Evolutionary conservation across 2,888 invertebrate genomes (phyloP).

Genomic region (Tridacna gigas): DNA sequence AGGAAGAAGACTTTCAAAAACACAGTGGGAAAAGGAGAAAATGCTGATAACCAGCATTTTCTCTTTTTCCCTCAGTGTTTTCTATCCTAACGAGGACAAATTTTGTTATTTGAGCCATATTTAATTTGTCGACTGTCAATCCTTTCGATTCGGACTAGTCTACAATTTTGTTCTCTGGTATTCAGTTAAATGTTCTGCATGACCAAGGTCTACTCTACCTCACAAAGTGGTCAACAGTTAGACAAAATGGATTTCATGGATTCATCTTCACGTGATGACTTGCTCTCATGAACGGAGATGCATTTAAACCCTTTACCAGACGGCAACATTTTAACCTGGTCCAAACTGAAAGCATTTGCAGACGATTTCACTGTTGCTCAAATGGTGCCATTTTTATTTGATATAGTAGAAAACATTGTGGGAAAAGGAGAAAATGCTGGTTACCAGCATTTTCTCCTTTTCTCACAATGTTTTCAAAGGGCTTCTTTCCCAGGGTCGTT

Average conservation of each 20-base stretch:
- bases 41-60: neutral
- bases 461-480: neutral
- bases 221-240: too few species aligned
- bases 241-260: neutral
- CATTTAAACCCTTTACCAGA: too few species aligned
- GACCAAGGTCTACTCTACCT: too few species aligned
- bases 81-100: too few species aligned
- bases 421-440: slow-evolving; percentile 2
- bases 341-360: too few species aligned
- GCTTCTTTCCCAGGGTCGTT: neutral
- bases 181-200: too few species aligned
- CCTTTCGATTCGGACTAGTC: neutral
- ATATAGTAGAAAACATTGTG: slow-evolving; percentile 5
- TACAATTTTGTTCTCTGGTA: neutral
- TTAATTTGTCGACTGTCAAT: neutral
- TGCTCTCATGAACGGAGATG: too few species aligned
- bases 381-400: too few species aligned
- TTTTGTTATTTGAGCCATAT: too few species aligned
- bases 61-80: neutral
- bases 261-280: too few species aligned
- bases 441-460: neutral
- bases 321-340: neutral
- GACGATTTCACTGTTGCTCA: too few species aligned
- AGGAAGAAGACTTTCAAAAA: neutral
- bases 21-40: neutral